These are phyloP conservation scores for Idaea dimidiata DNA, from an alignment of 2,888 invertebrate species.

Conservation along the genomic window DNA sequence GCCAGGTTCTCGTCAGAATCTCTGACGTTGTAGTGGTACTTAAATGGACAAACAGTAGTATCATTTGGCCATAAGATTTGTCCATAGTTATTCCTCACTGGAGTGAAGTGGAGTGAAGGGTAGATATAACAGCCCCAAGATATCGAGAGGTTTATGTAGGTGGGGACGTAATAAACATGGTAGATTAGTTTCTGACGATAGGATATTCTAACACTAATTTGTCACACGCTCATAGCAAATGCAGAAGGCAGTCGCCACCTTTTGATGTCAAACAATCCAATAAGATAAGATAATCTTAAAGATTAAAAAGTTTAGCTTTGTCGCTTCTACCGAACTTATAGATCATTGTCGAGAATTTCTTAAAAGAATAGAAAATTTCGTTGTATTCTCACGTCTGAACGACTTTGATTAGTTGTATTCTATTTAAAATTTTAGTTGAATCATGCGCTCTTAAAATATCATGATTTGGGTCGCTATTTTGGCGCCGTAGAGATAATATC, in stretches of 20 bases:
- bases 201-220: neutral
- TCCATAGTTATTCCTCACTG: no score
- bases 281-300: conserved; percentile 66
- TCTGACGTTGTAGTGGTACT: no score
- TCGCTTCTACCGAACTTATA: conserved; percentile 51
- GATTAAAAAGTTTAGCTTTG: conserved; percentile 57
- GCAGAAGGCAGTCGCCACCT: conserved; percentile 57
- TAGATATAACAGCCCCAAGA: no score
- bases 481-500: neutral
- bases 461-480: neutral
- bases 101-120: no score
- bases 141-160: no score
- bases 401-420: conserved; percentile 17
- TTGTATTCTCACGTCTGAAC: neutral
- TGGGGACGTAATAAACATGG: no score
- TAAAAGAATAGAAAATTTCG: conserved; percentile 13
- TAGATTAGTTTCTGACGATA: neutral
- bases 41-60: no score
- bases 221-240: conserved; percentile 13
- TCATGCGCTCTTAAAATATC: neutral
- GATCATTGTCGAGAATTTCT: conserved; percentile 50
- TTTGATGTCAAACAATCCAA: conserved; percentile 62
- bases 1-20: no score
- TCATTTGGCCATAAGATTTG: no score
- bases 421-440: conserved; percentile 15